Conservation (phyloP, 2,113 vertebrate genomes). For the Rhombomys opimus region DNA sequence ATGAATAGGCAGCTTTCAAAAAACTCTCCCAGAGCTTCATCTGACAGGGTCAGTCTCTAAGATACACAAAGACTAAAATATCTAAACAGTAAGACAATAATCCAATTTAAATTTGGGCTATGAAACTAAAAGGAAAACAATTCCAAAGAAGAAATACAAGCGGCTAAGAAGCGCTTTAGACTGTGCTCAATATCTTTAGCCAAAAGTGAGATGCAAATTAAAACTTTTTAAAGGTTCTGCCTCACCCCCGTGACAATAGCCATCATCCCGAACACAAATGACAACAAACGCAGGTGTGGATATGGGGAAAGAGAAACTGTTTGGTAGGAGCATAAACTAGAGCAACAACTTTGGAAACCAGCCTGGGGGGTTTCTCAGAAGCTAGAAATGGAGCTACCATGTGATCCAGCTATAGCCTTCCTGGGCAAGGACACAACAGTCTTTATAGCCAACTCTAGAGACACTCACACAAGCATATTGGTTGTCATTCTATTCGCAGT, state of each 20-base stretch:
- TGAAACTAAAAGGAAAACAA: background rate
- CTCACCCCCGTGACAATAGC: background rate
- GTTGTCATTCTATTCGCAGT: background rate
- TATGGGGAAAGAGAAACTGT: background rate
- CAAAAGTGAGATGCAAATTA: background rate
- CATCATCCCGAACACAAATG: background rate
- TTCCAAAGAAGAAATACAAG: background rate
- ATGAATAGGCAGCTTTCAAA: background rate
- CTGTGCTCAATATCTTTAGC: background rate
- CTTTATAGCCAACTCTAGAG: background rate
- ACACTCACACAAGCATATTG: rapidly evolving
- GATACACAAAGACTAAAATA: background rate
- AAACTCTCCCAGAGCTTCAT: background rate
- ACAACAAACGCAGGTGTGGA: background rate
- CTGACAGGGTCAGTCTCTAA: background rate
- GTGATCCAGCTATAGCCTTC: background rate
- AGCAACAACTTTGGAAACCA: background rate
- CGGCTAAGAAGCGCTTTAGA: background rate
- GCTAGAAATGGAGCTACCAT: background rate
- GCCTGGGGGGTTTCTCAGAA: background rate
- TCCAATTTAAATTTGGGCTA: background rate
- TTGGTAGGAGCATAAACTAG: background rate
- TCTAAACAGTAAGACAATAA: background rate
- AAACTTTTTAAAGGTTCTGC: background rate
- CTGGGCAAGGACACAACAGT: background rate